Evolutionary conservation across 2,113 vertebrate species (phyloP).

Genomic region (Sylvia atricapilla): DNA sequence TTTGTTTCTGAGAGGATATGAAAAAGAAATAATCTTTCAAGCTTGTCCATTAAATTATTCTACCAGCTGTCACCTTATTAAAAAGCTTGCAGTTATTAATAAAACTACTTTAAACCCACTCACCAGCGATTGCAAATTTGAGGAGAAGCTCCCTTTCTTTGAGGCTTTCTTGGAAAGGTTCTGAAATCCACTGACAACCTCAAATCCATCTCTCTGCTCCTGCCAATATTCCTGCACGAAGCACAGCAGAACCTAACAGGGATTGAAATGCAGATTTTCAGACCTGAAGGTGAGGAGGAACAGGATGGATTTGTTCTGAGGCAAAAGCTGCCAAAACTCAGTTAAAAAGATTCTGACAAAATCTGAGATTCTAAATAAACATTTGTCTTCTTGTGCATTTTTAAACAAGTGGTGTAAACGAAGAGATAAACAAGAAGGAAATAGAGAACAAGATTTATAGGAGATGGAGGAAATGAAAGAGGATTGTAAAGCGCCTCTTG

Average conservation of each 20-base stretch:
- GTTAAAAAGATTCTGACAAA: not conserved
- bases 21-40: not conserved
- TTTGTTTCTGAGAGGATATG: slow-evolving; percentile 39
- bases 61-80: slow-evolving; percentile 58
- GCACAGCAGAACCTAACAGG: not conserved
- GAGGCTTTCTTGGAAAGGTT: slow-evolving; percentile 3
- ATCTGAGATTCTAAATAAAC: not conserved
- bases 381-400: not conserved
- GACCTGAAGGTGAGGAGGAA: not conserved
- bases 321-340: not conserved
- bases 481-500: not conserved
- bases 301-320: not conserved
- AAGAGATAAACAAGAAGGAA: not conserved
- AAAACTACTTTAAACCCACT: slow-evolving; percentile 28
- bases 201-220: not conserved
- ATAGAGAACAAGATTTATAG: not conserved
- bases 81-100: slow-evolving; percentile 61
- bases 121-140: not conserved
- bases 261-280: not conserved
- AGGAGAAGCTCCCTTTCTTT: not conserved
- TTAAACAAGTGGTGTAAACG: not conserved
- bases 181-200: slow-evolving; percentile 1
- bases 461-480: not conserved
- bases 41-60: slow-evolving; percentile 50
- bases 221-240: not conserved